These are phyloP conservation scores for Pampus argenteus DNA, from an alignment of 2,797 vertebrate genomes.

Conservation along the genomic window DNA sequence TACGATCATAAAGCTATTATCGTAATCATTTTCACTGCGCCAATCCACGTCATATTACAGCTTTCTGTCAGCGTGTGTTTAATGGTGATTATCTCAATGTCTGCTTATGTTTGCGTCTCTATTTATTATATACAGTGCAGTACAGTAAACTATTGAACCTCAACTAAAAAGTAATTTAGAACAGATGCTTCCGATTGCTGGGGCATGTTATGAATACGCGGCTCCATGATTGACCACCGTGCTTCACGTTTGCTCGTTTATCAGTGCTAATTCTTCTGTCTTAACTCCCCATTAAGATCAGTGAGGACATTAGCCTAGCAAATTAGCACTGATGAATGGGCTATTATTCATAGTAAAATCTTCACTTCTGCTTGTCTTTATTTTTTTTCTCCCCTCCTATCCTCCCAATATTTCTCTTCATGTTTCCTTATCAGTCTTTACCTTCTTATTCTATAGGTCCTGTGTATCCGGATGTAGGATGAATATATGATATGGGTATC, in stretches of 20 bases:
- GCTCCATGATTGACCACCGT: constrained; percentile 72
- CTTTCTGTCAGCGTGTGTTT: constrained; percentile 22
- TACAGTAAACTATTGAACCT: constrained; percentile 57
- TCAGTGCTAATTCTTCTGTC: constrained; percentile 78
- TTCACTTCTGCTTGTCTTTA: constrained; percentile 36
- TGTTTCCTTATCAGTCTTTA: too few species aligned
- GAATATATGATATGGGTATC: not conserved
- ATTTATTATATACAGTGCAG: too few species aligned
- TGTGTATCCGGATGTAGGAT: not conserved
- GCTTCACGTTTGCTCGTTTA: constrained; percentile 74
- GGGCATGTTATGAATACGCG: constrained; percentile 53
- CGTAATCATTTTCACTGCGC: not conserved
- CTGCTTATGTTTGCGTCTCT: constrained; percentile 16
- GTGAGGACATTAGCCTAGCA: constrained; percentile 78
- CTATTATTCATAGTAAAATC: constrained; percentile 74
- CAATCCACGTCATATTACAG: not conserved
- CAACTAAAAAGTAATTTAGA: constrained; percentile 53
- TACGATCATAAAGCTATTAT: not conserved
- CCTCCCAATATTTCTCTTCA: constrained; percentile 1
- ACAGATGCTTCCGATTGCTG: constrained; percentile 65
- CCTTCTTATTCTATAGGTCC: not conserved
- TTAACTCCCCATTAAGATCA: constrained; percentile 78
- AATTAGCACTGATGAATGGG: constrained; percentile 78
- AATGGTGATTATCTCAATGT: constrained; percentile 18
- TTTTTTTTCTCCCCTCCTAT: not conserved